Base-by-base conservation (phyloP, 2,113 vertebrate species). In the Poeciliopsis occidentalis region DNA sequence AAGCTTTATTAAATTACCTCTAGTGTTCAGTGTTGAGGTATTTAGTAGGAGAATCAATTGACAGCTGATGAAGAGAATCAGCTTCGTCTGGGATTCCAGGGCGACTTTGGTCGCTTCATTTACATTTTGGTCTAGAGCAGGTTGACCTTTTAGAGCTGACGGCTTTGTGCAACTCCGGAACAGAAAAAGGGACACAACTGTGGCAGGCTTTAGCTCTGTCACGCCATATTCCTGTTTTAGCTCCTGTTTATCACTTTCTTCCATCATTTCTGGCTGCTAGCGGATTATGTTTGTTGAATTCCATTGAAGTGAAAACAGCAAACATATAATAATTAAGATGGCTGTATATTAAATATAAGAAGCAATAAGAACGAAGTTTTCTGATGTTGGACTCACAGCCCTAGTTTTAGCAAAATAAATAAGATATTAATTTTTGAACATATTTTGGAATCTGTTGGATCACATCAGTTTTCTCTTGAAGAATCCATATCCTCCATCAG, bases 21-120 rank as follows among this genome's bases (percentile, higher is more conserved):
- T 13, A 44, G 44, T 69, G 41, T 12, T 60, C 24, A 26, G 32
- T 27, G 24, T 61, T 37, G 12, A 60, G 51, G 31, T 39, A 39
- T 61, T 61, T 37, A 26, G 54, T 37, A 1, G 10, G 11, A 4
- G 57, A 71, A 69, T 69, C 67, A 54, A 54, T 69, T 22, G 44
- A 57, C 51, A 57, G 51, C 24, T 57, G 51, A 57, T 7, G 3
- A 24, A 57, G 51, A 57, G 51, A 57, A 70, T 57, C 12, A 31
- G 4, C 32, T 29, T 47, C 64, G 71, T 67, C 34, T 27, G 27
- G 57, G 8, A 13, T n/a, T 24, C 67, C 60, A 65, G 73, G 39
- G 64, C 67, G 60, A 61, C 64, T 30, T 19, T 24, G 64, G 41
- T 39, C 68, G 19, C 69, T 76, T 67, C 3, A 69, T 44, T 47